Evolutionary conservation across 2,113 vertebrate genomes (phyloP).

Genomic region (Caranx ignobilis): DNA sequence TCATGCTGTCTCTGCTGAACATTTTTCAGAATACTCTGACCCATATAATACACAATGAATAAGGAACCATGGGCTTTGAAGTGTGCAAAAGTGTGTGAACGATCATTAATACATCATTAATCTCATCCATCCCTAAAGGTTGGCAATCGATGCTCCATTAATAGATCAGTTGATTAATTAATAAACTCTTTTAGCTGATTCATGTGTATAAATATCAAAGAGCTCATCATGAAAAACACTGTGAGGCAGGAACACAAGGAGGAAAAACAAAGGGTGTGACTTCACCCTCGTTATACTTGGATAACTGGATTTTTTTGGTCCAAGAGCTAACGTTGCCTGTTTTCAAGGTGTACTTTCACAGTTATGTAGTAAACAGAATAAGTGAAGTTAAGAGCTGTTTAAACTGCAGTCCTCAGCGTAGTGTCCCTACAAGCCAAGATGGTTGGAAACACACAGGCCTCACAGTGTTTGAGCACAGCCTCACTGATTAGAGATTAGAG

Average conservation of each 20-base stretch:
- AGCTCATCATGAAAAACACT: neutral
- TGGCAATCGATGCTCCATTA: neutral
- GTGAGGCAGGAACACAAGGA: neutral
- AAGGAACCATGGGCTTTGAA: too few species aligned
- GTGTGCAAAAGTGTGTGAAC: neutral
- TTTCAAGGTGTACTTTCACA: neutral
- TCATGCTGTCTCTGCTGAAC: too few species aligned
- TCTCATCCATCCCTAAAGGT: too few species aligned
- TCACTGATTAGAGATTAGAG: conserved; percentile 31
- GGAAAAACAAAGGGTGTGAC: neutral
- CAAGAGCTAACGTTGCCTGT: neutral
- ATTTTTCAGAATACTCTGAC: neutral
- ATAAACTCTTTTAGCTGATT: neutral
- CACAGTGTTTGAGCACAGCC: conserved; percentile 1
- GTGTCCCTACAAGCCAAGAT: neutral
- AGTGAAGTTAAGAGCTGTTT: neutral
- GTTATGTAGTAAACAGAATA: neutral
- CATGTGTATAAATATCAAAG: neutral
- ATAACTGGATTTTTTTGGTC: too few species aligned
- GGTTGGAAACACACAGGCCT: neutral
- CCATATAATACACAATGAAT: too few species aligned
- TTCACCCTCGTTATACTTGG: neutral
- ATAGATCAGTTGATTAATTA: neutral
- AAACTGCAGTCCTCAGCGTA: neutral
- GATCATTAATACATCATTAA: neutral